These are phyloP conservation scores for Pogoniulus pusillus DNA, from an alignment of 2,797 vertebrate species.

Conservation along the genomic window DNA sequence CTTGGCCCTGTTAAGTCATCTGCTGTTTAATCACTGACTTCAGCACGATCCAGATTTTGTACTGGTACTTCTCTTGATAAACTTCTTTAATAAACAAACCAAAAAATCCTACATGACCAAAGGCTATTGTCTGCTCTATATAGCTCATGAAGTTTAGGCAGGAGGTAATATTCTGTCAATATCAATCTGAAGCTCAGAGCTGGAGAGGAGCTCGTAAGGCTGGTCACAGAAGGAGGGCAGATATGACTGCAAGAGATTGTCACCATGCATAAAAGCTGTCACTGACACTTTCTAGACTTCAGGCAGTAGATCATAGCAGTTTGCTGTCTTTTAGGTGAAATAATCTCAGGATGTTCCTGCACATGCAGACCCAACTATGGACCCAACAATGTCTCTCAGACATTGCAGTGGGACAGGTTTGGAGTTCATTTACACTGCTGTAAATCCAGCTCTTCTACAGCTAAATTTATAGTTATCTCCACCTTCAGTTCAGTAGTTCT, in stretches of 20 bases:
- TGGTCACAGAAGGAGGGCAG: not conserved
- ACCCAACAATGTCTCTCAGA: not conserved
- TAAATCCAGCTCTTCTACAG: not conserved
- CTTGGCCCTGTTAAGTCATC: not conserved
- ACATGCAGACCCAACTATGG: not conserved
- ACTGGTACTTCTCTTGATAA: not conserved
- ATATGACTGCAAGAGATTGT: not conserved
- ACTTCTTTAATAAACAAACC: not conserved
- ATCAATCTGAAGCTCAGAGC: not conserved
- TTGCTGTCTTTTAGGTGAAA: not conserved
- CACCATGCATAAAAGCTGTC: not conserved
- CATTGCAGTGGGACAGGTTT: rapidly evolving
- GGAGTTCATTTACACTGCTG: not conserved
- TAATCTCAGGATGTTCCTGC: not conserved
- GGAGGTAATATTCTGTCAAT: not conserved
- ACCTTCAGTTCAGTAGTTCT: not conserved
- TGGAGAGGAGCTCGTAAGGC: not conserved
- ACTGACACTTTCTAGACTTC: not conserved
- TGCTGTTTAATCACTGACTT: not conserved
- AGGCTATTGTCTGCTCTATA: not conserved
- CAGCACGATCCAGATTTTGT: not conserved
- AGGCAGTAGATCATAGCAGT: not conserved
- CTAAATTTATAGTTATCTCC: not conserved
- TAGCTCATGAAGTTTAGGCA: not conserved
- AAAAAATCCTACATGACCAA: not conserved